Base-by-base conservation (phyloP, 2,113 vertebrate genomes). In the Canis aureus region DNA sequence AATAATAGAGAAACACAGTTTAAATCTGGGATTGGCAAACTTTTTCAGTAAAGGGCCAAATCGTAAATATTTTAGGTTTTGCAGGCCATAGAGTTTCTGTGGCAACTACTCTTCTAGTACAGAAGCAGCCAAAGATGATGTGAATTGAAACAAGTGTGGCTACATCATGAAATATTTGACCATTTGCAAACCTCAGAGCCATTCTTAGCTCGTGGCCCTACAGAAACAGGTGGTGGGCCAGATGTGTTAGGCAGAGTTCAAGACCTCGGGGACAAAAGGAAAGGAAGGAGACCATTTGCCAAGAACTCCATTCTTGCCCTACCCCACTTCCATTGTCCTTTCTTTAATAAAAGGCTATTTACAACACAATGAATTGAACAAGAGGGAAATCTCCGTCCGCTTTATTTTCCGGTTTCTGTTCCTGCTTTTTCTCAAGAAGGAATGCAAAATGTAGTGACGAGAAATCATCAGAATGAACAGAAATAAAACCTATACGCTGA, bases 381-480 rank as follows among this genome's bases (percentile, higher is more conserved):
- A 15, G 8, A 96, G 20, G 27, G 4, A 82, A 71, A 22, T 60
- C 76, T 78, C 76, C 32, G 29, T 35, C 19, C 19, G 71, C 8
- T 78, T 96, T 32, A 91, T 51, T 82, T 88, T 49, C 55, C 23
- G 74, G 12, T 59, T 87, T 86, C 49, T 88, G 57, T 66, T 38
- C 67, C 32, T 79, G 29, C 13, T 23, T 96, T 62, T 91, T 59
- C n/a, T 86, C 57, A 89, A 69, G 5, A 94, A 86, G 38, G 8
- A 35, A 67, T 35, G 86, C 7, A 91, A 94, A 95, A 84, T 51
- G 25, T 25, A 85, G 23, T 23, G 73, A n/a, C 32, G 43, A 80
- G 79, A 38, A 84, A 97, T 29, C 53, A 91, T 51, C 49, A 74
- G 12, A 92, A 67, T 85, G 92, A 85, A 87, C 19, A 95, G 29